Evolutionary conservation across 1,140 invertebrate genomes (phyloP).

Genomic region (Neelides sp.): DNA sequence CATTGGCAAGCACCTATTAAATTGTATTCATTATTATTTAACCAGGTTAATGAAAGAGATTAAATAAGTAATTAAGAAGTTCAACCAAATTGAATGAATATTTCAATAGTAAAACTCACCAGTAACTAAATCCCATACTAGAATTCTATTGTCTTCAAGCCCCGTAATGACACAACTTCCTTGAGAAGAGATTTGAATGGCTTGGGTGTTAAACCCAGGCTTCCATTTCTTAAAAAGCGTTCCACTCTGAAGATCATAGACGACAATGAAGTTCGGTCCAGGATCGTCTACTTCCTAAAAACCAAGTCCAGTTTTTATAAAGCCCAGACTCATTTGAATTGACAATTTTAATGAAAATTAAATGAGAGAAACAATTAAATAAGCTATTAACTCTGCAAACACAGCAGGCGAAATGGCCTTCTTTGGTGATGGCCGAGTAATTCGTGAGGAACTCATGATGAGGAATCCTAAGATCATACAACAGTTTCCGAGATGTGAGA

Average conservation of each 20-base stretch:
- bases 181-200: slow-evolving; percentile 64
- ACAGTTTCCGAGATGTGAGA: slow-evolving; percentile 61
- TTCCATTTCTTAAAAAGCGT: slow-evolving; percentile 84
- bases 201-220: slow-evolving; percentile 48
- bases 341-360: background rate
- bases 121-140: slow-evolving; percentile 79
- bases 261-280: slow-evolving; percentile 73
- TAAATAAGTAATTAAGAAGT: too few species aligned
- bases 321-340: background rate
- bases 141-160: slow-evolving; percentile 60
- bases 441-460: slow-evolving; percentile 77
- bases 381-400: slow-evolving; percentile 38
- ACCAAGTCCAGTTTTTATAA: slow-evolving; percentile 32
- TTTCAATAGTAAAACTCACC: slow-evolving; percentile 41
- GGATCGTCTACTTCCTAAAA: slow-evolving; percentile 66
- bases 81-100: too few species aligned
- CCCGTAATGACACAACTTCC: slow-evolving; percentile 69
- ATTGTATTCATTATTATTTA: too few species aligned
- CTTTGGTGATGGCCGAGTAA: slow-evolving; percentile 69
- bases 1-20: slow-evolving; percentile 52
- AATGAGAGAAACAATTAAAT: background rate
- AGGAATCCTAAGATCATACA: slow-evolving; percentile 73
- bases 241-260: slow-evolving; percentile 83
- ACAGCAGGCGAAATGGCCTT: slow-evolving; percentile 54
- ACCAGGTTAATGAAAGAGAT: slow-evolving; percentile 13